Evolutionary conservation across 1,140 invertebrate species (phyloP), one percentile per base, ranked within the genome.

Genomic region (Chironomus tepperi): DNA sequence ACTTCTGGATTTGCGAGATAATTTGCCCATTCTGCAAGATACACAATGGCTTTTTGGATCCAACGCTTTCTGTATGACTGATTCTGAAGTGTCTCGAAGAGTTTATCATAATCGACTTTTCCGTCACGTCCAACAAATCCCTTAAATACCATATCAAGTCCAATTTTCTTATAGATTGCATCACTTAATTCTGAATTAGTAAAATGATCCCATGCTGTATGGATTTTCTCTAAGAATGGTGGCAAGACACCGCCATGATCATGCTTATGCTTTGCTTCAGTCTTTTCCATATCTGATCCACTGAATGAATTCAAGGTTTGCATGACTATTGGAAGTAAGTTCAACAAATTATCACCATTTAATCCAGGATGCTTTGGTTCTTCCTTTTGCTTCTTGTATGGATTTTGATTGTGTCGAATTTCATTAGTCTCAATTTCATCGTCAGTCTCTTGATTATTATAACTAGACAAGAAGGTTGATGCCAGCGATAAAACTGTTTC

Each of bases 131-230:
- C 89, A 7, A 86, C 83, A 77, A 89, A 89, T 0, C 84, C 80
- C 79, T 84, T 84, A 43, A 89, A 80, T n/a, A 89, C 86, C 57
- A 87, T 85, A 64, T 88, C 86, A 0, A 91, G 81, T 0, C 91
- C 91, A 7, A 90, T 88, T 70, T 88, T 91, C 75, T 89, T 86
- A 86, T 90, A 91, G 2, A 93, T 78, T 0, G 88, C 87, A 77
- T 88, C 88, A 0, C 91, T 91, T 0, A 93, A 81, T 76, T 93
- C 90, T 0, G 91, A 93, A 79, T 89, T 89, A 6, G 89, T 88
- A 78, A 93, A 93, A 70, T 92, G 87, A 76, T 93, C 90, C 88
- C 91, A 92, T 77, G 91, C 87, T 0, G 92, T 81, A 78, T 92
- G 90, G 1, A 88, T 77, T 74, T 89, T 90, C 77, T 92, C 91